These are phyloP conservation scores for Orthonevra nobilis DNA, from an alignment of 2,888 invertebrate genomes.

Conservation along the genomic window DNA sequence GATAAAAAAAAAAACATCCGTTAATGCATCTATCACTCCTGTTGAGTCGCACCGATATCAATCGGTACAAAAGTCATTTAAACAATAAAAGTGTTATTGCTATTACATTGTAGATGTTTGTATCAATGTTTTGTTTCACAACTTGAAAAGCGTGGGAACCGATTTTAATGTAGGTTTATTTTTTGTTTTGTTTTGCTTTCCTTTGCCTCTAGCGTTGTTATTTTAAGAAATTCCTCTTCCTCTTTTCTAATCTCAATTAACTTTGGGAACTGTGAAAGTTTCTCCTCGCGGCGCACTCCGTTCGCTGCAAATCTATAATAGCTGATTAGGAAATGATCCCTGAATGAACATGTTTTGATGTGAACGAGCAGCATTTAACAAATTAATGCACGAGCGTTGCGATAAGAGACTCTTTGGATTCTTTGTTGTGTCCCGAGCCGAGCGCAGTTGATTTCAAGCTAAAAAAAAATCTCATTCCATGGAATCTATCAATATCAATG, in stretches of 20 bases:
- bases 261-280: conserved; percentile 49
- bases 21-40: neutral
- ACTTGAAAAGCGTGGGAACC: conserved; percentile 67
- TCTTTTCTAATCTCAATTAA: conserved; percentile 65
- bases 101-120: conserved; percentile 46
- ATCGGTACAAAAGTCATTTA: conserved; percentile 54
- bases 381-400: conserved; percentile 55
- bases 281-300: conserved; percentile 8
- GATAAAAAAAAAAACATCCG: neutral
- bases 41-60: conserved; percentile 19
- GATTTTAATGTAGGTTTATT: too few species aligned
- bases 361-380: conserved; percentile 55
- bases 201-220: conserved; percentile 37
- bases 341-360: conserved; percentile 61
- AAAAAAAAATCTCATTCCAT: conserved; percentile 23
- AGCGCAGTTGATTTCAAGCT: neutral
- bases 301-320: conserved; percentile 65
- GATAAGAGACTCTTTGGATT: conserved; percentile 60
- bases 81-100: conserved; percentile 60
- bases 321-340: conserved; percentile 69
- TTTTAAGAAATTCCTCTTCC: conserved; percentile 66
- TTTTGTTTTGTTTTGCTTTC: conserved; percentile 52
- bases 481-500: conserved; percentile 63
- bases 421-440: conserved; percentile 33
- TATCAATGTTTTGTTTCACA: conserved; percentile 64